These are phyloP conservation scores for Corapipo altera DNA, from an alignment of 2,113 vertebrate species.

Conservation along the genomic window DNA sequence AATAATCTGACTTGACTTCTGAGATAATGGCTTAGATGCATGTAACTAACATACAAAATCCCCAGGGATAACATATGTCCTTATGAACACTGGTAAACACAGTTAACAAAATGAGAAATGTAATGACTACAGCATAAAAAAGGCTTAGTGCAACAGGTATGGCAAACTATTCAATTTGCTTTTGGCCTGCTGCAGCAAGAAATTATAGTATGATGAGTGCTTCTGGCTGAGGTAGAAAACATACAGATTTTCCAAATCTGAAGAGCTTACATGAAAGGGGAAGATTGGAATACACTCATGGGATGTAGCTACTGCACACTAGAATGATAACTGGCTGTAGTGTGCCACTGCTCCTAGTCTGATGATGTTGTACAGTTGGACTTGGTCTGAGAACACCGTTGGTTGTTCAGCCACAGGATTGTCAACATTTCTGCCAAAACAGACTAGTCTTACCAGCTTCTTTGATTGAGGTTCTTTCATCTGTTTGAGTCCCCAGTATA, in stretches of 20 bases:
- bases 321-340: background rate
- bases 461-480: background rate
- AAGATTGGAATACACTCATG: background rate
- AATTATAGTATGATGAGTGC: background rate
- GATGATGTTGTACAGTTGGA: background rate
- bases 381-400: background rate
- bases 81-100: background rate
- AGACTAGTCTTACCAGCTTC: background rate
- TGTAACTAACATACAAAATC: background rate
- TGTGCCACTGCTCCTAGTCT: background rate
- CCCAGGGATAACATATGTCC: background rate
- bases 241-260: background rate
- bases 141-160: background rate
- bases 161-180: background rate
- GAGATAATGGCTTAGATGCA: background rate
- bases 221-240: background rate
- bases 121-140: background rate
- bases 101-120: background rate
- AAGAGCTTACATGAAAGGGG: background rate
- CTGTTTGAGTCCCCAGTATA: background rate
- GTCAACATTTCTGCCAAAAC: background rate
- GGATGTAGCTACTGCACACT: rapidly evolving
- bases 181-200: background rate
- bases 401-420: background rate
- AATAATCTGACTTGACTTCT: background rate